phyloP scores from a whole-genome alignment of 2,113 vertebrate genomes.

The Labeo rohita region DNA sequence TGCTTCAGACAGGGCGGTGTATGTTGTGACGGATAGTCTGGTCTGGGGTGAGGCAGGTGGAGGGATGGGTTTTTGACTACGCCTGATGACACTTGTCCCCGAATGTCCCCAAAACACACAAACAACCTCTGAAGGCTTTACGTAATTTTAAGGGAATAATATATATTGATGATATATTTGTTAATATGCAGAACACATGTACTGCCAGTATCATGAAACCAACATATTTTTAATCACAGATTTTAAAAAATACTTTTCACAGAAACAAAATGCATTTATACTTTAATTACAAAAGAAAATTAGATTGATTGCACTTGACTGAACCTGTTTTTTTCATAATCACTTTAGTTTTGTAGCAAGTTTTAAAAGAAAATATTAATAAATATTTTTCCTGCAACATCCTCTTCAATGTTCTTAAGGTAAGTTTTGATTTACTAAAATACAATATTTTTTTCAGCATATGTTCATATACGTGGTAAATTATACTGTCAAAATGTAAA shows the following conservation, averaged over 20 bases:
- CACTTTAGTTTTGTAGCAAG: no score
- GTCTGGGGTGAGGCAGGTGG: slow-evolving; percentile 34
- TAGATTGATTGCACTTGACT: not conserved
- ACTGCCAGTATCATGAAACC: not conserved
- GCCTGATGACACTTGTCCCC: slow-evolving; percentile 39
- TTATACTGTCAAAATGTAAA: not conserved
- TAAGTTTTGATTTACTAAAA: not conserved
- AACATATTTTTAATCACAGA: not conserved
- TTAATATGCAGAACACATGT: not conserved
- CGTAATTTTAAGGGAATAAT: not conserved
- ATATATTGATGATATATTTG: not conserved
- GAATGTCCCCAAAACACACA: not conserved
- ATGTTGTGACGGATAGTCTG: slow-evolving; percentile 46
- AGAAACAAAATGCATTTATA: not conserved
- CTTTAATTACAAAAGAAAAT: not conserved
- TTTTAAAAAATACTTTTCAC: not conserved
- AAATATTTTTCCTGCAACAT: not conserved
- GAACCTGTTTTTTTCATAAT: not conserved
- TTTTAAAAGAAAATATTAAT: no score
- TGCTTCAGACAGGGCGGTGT: slow-evolving; percentile 30
- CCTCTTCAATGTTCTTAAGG: not conserved
- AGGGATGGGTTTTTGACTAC: slow-evolving; percentile 46
- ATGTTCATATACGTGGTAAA: no score
- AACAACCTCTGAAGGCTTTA: not conserved
- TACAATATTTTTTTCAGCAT: not conserved